phyloP scores from a whole-genome alignment of 2,113 vertebrate species.

The Brachypteracias leptosomus region DNA sequence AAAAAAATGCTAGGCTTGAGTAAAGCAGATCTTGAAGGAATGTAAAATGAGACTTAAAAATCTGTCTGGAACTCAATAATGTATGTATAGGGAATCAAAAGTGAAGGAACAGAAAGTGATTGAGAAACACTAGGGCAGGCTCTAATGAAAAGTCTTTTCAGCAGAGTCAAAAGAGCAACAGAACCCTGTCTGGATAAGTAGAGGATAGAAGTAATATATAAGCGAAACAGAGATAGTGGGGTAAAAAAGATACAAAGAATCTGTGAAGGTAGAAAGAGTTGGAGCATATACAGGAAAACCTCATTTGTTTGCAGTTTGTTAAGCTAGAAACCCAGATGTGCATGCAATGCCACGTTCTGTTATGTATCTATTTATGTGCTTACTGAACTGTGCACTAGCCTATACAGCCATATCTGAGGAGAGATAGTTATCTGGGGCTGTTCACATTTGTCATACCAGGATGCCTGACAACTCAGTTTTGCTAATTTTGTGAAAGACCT shows the following conservation, averaged over 20 bases:
- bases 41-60: constrained; percentile 54
- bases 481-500: not conserved
- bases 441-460: not conserved
- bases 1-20: not conserved
- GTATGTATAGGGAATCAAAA: not conserved
- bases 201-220: not conserved
- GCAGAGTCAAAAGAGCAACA: constrained; percentile 12
- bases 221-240: not conserved
- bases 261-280: constrained; percentile 50
- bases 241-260: not conserved
- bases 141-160: constrained; percentile 1
- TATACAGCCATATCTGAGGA: not conserved
- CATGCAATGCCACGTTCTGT: not conserved
- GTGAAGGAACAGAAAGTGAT: not conserved
- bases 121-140: not conserved
- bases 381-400: not conserved
- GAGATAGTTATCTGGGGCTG: not conserved
- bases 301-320: constrained; percentile 38
- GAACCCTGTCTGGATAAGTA: not conserved
- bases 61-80: constrained; percentile 24
- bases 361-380: constrained; percentile 20
- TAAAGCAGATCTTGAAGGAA: constrained; percentile 49
- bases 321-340: not conserved
- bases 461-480: not conserved
- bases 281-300: not conserved